phyloP scores from a whole-genome alignment of 2,113 vertebrate species.

The Microtus ochrogaster region DNA sequence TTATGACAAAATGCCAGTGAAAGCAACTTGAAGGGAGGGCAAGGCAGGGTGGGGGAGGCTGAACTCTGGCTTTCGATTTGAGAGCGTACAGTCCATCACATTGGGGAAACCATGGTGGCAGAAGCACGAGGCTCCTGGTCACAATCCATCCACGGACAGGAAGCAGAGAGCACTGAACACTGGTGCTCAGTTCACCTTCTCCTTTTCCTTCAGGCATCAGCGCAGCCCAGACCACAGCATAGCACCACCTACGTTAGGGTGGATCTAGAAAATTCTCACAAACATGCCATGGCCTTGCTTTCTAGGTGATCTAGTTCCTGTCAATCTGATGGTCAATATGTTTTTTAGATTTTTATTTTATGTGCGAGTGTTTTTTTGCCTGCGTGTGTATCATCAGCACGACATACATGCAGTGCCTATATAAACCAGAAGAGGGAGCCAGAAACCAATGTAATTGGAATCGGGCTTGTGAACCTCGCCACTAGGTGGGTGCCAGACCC shows the following conservation, averaged over 20 bases:
- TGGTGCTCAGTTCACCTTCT: neutral
- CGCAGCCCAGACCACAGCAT: rapidly evolving
- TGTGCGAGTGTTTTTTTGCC: too few species aligned
- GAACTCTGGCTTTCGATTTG: neutral
- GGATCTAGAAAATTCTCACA: neutral
- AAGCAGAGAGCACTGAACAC: neutral
- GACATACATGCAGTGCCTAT: neutral
- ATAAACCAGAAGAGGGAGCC: neutral
- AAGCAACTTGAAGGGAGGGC: too few species aligned
- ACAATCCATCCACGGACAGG: neutral
- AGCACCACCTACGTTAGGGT: too few species aligned
- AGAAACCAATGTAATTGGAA: neutral
- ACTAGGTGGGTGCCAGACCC: neutral
- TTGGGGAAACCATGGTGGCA: neutral
- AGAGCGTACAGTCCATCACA: neutral
- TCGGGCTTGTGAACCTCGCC: neutral
- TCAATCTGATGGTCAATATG: neutral
- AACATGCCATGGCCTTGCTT: too few species aligned
- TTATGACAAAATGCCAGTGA: neutral
- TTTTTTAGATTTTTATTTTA: neutral
- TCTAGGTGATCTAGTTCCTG: neutral
- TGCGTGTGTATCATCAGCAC: too few species aligned
- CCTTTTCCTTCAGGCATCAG: neutral
- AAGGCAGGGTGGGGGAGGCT: neutral
- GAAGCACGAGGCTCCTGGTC: neutral